A percentile compares a stretch with the other conserved stretches of the same genome.
These are phyloP conservation scores for Tinamus guttatus DNA, from an alignment of 2,113 vertebrate species.

Conservation along the genomic window DNA sequence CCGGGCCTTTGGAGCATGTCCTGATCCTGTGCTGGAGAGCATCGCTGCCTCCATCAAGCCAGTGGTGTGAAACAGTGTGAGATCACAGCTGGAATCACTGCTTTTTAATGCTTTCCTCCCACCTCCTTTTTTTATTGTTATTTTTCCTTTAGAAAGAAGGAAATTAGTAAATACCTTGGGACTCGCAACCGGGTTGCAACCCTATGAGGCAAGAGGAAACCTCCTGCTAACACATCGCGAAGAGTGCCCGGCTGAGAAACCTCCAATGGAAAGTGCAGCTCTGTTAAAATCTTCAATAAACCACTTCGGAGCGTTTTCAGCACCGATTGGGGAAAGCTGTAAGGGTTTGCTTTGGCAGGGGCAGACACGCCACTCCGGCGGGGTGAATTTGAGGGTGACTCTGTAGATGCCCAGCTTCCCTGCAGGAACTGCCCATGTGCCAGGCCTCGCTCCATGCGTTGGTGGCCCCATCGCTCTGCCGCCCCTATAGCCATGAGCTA, in stretches of 20 bases:
- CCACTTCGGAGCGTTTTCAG: constrained; percentile 19
- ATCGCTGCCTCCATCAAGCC: constrained; percentile 2
- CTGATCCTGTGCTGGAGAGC: constrained; percentile 37
- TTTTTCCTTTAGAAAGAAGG: background rate
- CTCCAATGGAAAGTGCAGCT: background rate
- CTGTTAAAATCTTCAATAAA: background rate
- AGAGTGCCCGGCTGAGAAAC: background rate
- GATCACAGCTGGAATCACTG: constrained; percentile 33
- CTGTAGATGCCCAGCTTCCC: background rate
- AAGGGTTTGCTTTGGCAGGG: background rate
- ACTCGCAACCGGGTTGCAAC: constrained; percentile 3
- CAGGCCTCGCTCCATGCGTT: background rate
- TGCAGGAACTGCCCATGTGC: background rate
- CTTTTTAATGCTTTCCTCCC: background rate
- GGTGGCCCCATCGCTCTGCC: background rate
- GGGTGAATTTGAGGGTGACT: background rate
- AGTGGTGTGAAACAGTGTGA: constrained; percentile 45
- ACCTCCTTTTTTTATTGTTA: too few relatives aligned
- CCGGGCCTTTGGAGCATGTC: constrained; percentile 47
- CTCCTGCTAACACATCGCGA: background rate
- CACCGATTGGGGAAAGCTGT: background rate
- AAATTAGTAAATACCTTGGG: background rate
- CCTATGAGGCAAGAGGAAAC: background rate
- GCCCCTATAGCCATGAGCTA: background rate
- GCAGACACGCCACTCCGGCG: background rate